Percentiles rank a stretch among this genome's conserved stretches.
These are phyloP conservation scores for Clamator glandarius DNA, from an alignment of 2,797 vertebrate genomes.

Conservation along the genomic window DNA sequence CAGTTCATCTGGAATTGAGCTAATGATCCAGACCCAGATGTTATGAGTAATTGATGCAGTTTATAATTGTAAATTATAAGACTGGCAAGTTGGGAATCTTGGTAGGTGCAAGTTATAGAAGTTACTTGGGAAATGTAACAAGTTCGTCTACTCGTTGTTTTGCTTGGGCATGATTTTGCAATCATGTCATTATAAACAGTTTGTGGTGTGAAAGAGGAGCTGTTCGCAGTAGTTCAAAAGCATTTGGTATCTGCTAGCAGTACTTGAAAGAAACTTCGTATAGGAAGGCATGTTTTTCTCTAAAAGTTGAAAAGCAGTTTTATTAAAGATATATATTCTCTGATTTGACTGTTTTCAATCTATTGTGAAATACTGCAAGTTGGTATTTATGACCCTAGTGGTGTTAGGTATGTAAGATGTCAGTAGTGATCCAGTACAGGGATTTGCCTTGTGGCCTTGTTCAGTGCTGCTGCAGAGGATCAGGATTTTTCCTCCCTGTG, in stretches of 20 bases:
- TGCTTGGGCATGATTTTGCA: not conserved
- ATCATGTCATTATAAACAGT: not conserved
- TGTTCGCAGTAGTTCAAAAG: not conserved
- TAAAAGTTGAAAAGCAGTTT: not conserved
- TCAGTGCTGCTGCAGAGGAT: not conserved
- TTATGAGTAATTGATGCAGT: not conserved
- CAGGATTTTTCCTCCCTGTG: accelerated
- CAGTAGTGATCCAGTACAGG: accelerated
- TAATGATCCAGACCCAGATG: not conserved
- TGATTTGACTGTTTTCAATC: not conserved
- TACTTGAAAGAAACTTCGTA: not conserved
- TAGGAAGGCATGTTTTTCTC: not conserved
- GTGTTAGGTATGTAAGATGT: not conserved
- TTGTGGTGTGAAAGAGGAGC: not conserved
- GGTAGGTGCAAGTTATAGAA: not conserved
- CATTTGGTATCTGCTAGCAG: not conserved
- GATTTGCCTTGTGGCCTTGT: not conserved
- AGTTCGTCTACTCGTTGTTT: not conserved
- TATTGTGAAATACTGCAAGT: not conserved
- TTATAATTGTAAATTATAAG: not conserved
- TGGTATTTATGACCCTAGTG: not conserved
- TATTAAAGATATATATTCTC: not conserved
- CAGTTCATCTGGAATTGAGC: constrained; percentile 24
- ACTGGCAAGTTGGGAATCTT: accelerated
- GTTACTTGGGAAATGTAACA: not conserved